Base-by-base conservation (phyloP, 2,888 invertebrate genomes). In the Lordiphosa fenestrarum region DNA sequence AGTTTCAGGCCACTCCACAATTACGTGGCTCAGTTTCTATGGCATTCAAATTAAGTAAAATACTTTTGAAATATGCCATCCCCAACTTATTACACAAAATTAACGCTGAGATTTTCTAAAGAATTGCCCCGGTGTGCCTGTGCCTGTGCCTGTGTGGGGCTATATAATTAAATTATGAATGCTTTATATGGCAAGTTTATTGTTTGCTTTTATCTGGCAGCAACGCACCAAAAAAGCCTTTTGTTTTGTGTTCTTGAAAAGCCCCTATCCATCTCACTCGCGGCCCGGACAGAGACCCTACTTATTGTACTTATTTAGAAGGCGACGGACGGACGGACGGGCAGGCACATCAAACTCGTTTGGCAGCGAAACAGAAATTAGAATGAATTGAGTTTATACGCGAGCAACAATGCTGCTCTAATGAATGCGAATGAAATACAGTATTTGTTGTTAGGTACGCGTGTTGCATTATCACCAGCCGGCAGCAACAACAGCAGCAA, bases 121-220 rank as follows among this genome's bases (percentile, higher is more conserved):
- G 81, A 81, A 73, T 65, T 61, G 51, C 50, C 63, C 49, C 55
- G 25, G 19, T n/a, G 37, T 15, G 30, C 35, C 4, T 33, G 33
- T 35, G 44, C 37, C 21, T 47, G 57, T 48, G 36, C 39, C 25
- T 51, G 9, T 51, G 12, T 44, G 46, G 63, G 50, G 63, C 70
- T 64, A 64, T 76, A 77, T 77, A 76, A 81, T 77, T 77, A 76
- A 81, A 77, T 77, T 81, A 77, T 81, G 76, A 77, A 81, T 76
- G 81, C 73, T 71, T 76, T 80, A 81, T 76, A 69, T 69, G 76
- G 73, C 69, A 64, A 67, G 65, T 69, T 73, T 69, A 77, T 76
- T 81, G 76, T 80, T 69, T 52, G 71, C 62, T 66, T 76, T 80
- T 63, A 75, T 70, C 50, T 70, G 71, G 33, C 44, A 42, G 51